Base-by-base conservation (phyloP, 2,113 vertebrate genomes). In the Eclectus roratus region DNA sequence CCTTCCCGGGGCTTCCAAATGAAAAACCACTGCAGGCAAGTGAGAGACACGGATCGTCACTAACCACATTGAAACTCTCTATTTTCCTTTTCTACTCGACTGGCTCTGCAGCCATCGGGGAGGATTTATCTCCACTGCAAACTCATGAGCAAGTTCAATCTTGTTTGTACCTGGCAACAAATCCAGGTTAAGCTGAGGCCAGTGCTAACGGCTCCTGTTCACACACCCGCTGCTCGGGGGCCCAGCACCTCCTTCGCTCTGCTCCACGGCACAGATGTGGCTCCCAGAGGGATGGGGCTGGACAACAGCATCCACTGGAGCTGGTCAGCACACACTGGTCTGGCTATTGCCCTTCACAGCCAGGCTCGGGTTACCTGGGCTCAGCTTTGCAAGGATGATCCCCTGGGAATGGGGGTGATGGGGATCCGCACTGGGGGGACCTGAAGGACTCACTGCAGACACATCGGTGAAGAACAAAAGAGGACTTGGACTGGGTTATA, bases 321-420 rank as follows among this genome's bases (percentile, higher is more conserved):
- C 8, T 28, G 11, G 0, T 9, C 29, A 7, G 6, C 8, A 6
- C 11, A 1, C 11, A 14, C 35, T 8, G 56, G 56, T 35, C 33
- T 6, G 6, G 46, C 31, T 3, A 0, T 0, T 2, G 27, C 20
- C 52, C 66, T 20, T 6, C 15, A 0, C 20, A 27, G 0, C 24
- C 73, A 17, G 50, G 21, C 6, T 2, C 56, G 19, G 10, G 56
- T 52, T 4, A 63, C 39, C 15, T 0, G 5, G 87, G 23, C 24
- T 29, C 1, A 3, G 56, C 20, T 20, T 58, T 58, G 49, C 43
- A 44, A 25, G 70, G 78, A 44, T 2, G 3, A 20, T 7, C 10
- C 46, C 44, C 50, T 0, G 9, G 33, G 47, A 2, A 68, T 3
- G 5, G 60, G 47, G 35, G 29, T 31, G 2, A 68, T 3, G 5